Conservation (phyloP, 2,888 invertebrate genomes). For the Drosophila tripunctata region DNA sequence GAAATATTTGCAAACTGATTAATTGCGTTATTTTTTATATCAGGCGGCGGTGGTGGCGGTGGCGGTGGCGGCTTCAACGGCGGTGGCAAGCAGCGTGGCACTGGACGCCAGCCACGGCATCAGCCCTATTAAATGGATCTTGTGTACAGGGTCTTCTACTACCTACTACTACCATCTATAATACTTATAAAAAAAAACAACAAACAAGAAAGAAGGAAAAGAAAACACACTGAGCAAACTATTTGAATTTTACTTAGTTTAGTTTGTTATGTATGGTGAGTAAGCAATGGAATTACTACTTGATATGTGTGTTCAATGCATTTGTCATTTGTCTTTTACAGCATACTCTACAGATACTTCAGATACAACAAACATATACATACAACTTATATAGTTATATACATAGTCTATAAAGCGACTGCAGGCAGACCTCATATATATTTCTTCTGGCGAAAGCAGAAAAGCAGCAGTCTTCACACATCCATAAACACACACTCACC, state of each 20-base stretch:
- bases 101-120: slow-evolving; percentile 93
- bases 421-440: slow-evolving; percentile 33
- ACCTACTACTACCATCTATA: neutral
- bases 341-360: slow-evolving; percentile 48
- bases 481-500: neutral
- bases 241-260: slow-evolving; percentile 77
- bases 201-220: neutral
- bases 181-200: neutral
- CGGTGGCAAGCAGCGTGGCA: slow-evolving; percentile 94
- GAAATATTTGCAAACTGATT: neutral
- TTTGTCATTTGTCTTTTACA: slow-evolving; percentile 25
- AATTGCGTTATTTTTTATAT: slow-evolving; percentile 2
- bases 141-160: slow-evolving; percentile 14
- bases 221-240: slow-evolving; percentile 60
- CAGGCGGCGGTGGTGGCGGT: slow-evolving; percentile 77
- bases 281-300: slow-evolving; percentile 31
- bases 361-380: slow-evolving; percentile 24
- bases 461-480: slow-evolving; percentile 13
- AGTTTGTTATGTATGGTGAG: slow-evolving; percentile 79
- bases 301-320: neutral
- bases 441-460: slow-evolving; percentile 48
- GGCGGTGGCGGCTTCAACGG: slow-evolving; percentile 87
- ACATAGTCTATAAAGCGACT: slow-evolving; percentile 35
- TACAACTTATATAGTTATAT: slow-evolving; percentile 23
- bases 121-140: slow-evolving; percentile 89